These are phyloP conservation scores for Proales similis DNA, from an alignment of 1,140 invertebrate species.

Conservation along the genomic window DNA sequence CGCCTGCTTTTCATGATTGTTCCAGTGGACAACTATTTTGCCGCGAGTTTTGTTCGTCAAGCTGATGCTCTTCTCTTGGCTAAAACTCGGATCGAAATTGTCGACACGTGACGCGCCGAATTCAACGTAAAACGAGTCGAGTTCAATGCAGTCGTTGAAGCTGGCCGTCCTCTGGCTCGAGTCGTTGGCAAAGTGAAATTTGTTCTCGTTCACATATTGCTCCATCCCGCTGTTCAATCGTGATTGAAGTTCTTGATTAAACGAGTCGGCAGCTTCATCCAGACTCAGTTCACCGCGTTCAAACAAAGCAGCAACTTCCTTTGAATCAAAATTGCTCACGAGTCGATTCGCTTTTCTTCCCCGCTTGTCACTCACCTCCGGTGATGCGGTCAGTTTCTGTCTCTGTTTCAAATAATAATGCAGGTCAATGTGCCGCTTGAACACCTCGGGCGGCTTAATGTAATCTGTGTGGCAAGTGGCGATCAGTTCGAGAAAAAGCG, in stretches of 20 bases:
- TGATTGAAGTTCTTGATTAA: neutral
- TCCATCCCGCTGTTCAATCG: neutral
- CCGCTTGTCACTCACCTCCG: slow-evolving; percentile 44
- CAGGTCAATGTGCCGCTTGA: slow-evolving; percentile 44
- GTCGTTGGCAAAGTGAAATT: no score
- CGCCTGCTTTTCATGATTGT: slow-evolving; percentile 42
- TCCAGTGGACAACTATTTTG: slow-evolving; percentile 50
- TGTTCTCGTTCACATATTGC: no score
- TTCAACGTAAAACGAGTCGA: slow-evolving; percentile 45
- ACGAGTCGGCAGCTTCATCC: neutral
- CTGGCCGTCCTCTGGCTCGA: neutral
- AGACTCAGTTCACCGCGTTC: neutral
- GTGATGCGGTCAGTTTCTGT: slow-evolving; percentile 47
- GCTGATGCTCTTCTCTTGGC: slow-evolving; percentile 43
- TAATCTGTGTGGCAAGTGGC: slow-evolving; percentile 51
- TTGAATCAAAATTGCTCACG: slow-evolving; percentile 5
- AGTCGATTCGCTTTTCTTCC: neutral
- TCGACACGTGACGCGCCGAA: slow-evolving; percentile 48
- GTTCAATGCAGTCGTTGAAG: slow-evolving; percentile 40
- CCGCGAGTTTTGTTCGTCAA: slow-evolving; percentile 52
- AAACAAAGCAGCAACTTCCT: slow-evolving; percentile 29
- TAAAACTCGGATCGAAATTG: slow-evolving; percentile 44
- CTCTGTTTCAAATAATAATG: slow-evolving; percentile 44
- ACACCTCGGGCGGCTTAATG: slow-evolving; percentile 48
- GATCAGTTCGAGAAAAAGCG: slow-evolving; percentile 48